Evolutionary conservation across 2,888 invertebrate species (phyloP).

Genomic region (Archaeoteleia sp.): DNA sequence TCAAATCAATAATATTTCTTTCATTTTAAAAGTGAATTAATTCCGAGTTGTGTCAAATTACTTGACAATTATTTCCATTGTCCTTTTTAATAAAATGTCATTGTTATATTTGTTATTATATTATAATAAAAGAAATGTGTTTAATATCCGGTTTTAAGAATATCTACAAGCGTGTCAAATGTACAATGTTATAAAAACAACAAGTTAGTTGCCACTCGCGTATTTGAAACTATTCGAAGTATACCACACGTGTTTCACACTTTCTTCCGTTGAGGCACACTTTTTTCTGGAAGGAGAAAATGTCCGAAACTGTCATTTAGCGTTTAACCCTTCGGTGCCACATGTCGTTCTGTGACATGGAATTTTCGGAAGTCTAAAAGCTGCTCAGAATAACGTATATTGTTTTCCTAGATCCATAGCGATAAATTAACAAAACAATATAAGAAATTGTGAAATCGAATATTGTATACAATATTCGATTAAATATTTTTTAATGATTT

Average conservation of each 20-base stretch:
- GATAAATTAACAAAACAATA: background rate
- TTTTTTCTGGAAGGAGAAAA: constrained; percentile 24
- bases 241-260: constrained; percentile 28
- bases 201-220: background rate
- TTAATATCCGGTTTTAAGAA: too few relatives aligned
- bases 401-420: constrained; percentile 8
- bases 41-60: too few relatives aligned
- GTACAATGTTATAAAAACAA: background rate
- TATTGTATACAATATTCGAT: too few relatives aligned
- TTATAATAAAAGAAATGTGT: too few relatives aligned
- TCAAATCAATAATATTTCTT: constrained; percentile 33
- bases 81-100: too few relatives aligned
- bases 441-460: background rate
- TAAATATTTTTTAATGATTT: too few relatives aligned
- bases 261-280: constrained; percentile 11
- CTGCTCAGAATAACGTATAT: constrained; percentile 4
- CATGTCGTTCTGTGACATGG: constrained; percentile 16
- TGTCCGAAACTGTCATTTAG: constrained; percentile 27
- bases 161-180: background rate
- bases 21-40: too few relatives aligned
- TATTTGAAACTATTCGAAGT: constrained; percentile 3
- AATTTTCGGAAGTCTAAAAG: constrained; percentile 30
- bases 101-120: too few relatives aligned
- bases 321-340: constrained; percentile 24
- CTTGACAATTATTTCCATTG: too few relatives aligned